Base-by-base conservation (phyloP, 2,113 vertebrate genomes). In the Hymenochirus boettgeri region DNA sequence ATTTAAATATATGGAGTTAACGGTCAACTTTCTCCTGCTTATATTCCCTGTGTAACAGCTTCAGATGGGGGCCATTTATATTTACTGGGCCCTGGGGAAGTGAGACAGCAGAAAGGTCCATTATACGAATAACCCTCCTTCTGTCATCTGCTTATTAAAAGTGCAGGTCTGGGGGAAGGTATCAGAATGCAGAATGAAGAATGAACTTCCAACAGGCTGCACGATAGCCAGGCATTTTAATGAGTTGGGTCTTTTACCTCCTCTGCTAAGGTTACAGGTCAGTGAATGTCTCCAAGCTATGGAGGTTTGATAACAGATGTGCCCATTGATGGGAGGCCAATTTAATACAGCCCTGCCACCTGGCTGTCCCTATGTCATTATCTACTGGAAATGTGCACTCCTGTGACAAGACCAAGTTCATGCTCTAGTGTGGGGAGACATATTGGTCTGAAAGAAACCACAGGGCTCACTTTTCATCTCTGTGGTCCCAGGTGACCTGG, bases 81-180 rank as follows among this genome's bases (percentile, higher is more conserved):
- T 15, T 13, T 2, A 42, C 3, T n/a, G 4, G 2, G 17, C 39
- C 13, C 12, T n/a, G 17, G 39, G 4, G n/a, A 42, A n/a, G 7
- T 42, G 39, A 42, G 15, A 42, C 6, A 7, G 11, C 39, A n/a
- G 39, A 13, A 42, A 7, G 39, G 17, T 42, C 39, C n/a, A n/a
- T 4, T 42, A 42, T 42, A 42, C 17, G 17, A 42, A 42, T 42
- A n/a, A 42, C 39, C 39, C 17, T 42, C 1, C n/a, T 42, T 42
- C n/a, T 42, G 39, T 42, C 39, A 42, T n/a, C 39, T 42, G 39
- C 39, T n/a, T 42, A 42, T 42, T 42, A 42, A 42, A n/a, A n/a
- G n/a, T 42, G 39, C 3, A 42, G 9, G 6, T 42, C 5, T 7
- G 39, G 2, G 39, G 39, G n/a, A 15, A 42, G n/a, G 39, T 42